Base-by-base conservation (phyloP, 2,888 invertebrate species). In the Andrena haemorrhoa region DNA sequence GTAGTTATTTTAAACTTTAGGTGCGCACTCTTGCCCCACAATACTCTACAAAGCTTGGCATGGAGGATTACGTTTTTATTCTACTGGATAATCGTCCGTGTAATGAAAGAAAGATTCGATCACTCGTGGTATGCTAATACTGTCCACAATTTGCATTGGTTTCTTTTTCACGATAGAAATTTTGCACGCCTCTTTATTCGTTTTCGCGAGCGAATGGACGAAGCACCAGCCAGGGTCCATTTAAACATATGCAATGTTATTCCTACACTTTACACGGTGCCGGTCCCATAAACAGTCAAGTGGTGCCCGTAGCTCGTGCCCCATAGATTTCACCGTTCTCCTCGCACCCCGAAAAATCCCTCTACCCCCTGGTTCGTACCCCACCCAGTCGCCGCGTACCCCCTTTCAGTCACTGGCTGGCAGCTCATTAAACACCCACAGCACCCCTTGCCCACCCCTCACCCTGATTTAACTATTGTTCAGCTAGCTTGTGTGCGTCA, bases 391-490 rank as follows among this genome's bases (percentile, higher is more conserved):
- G 33, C 41, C n/a, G 63, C 56, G 65, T 79, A 80, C 79, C 84
- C 88, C 82, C 81, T 81, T 71, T 82, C 87, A 86, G 83, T 90
- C 88, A 85, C 88, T 88, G 80, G 80, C 91, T 90, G 90, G 92
- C 91, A 92, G 92, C 93, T 93, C 93, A 93, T 93, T 93, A 93
- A 93, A 93, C 93, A 93, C 93, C 93, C 93, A 92, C 93, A 91
- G 91, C 89, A 89, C 90, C 91, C 92, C 89, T 87, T 86, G 86
- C 80, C 85, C 89, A 84, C 88, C 91, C 90, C 90, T 89, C 91
- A 89, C 89, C 90, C 92, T 93, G 93, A 93, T 93, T 93, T 92
- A 91, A 91, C 91, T 91, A 93, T 93, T 93, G 93, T 93, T 92
- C 91, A 91, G 91, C 84, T 66, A 70, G 65, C 66, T 61, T 80